Evolutionary conservation across 2,888 invertebrate genomes (phyloP), one percentile per base, ranked within the genome.

Genomic region (Resseliella maxima): DNA sequence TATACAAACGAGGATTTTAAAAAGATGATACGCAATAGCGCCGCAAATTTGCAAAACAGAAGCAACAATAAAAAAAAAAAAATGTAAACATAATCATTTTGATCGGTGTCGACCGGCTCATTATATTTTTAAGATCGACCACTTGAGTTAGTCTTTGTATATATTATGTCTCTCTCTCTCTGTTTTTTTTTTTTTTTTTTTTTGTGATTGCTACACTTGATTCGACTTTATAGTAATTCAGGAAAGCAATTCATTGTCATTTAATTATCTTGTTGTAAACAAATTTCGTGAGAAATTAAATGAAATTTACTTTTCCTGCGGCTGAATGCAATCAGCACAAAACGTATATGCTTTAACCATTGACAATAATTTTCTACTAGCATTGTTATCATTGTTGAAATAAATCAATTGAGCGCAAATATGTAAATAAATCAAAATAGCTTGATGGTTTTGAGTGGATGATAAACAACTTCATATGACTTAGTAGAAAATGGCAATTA

Each of bases 191-290:
- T 50, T 50, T 8, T 41, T 18, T 50, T 50, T 10, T 50, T 18
- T 50, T 50, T 18, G 2, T n/a, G 45, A 5, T 45, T 5, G 45
- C 12, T 45, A 12, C 12, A 12, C 12, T 45, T 45, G 5, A 45
- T 45, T n/a, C n/a, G n/a, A n/a, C n/a, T n/a, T n/a, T n/a, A n/a
- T n/a, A n/a, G n/a, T n/a, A 35, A 72, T 12, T 12, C 72, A 72
- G 72, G 72, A 72, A 72, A 31, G 72, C 31, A 72, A 72, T 72
- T 72, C 18, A 31, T 72, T 72, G 72, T 72, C 72, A 72, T 72
- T 72, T 31, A 35, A 35, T 31, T 0, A 10, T 59, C 10, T 59
- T 10, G 59, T n/a, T 59, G 59, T 59, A 59, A 59, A 59, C 59
- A 72, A 12, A 72, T 31, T 72, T 72, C 35, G 72, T 35, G 72